Conservation (phyloP, 2,888 invertebrate species). For the Polydrusus tereticollis region DNA sequence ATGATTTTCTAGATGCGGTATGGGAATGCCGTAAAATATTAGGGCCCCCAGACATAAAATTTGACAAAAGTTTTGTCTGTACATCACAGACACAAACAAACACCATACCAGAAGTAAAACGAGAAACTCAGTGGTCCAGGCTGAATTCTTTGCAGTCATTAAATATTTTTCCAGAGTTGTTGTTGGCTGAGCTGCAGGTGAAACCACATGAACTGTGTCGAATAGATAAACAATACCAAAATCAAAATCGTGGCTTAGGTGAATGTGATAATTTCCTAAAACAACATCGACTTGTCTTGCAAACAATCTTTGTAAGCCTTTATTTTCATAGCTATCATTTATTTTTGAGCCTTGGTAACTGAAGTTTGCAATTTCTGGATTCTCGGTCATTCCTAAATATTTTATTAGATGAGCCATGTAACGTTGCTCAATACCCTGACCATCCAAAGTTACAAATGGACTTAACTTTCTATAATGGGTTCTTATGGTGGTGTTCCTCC, state of each 20-base stretch:
- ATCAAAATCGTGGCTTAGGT: conserved; percentile 10
- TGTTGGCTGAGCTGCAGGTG: not conserved
- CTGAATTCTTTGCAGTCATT: not conserved
- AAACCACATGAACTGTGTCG: conserved; percentile 3
- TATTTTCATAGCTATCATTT: conserved; percentile 17
- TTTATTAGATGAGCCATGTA: not conserved
- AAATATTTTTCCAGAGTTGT: not conserved
- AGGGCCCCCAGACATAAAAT: not conserved
- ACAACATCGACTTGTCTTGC: not conserved
- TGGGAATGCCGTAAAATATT: not conserved
- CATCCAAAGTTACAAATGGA: not conserved
- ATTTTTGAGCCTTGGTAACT: conserved; percentile 7
- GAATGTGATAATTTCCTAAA: not conserved
- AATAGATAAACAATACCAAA: not conserved
- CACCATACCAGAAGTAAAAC: not conserved
- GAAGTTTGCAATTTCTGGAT: not conserved
- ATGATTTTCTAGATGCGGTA: too few species aligned
- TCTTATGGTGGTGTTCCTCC: conserved; percentile 17
- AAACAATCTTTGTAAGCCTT: conserved; percentile 8
- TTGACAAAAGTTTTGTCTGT: conserved; percentile 5
- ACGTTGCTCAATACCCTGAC: conserved; percentile 6
- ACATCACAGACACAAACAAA: not conserved
- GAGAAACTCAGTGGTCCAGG: not conserved
- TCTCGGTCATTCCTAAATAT: not conserved
- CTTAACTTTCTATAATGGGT: not conserved